Evolutionary conservation across 2,888 invertebrate species (phyloP), one percentile per base, ranked within the genome.

Genomic region (Creontiades dilutus): DNA sequence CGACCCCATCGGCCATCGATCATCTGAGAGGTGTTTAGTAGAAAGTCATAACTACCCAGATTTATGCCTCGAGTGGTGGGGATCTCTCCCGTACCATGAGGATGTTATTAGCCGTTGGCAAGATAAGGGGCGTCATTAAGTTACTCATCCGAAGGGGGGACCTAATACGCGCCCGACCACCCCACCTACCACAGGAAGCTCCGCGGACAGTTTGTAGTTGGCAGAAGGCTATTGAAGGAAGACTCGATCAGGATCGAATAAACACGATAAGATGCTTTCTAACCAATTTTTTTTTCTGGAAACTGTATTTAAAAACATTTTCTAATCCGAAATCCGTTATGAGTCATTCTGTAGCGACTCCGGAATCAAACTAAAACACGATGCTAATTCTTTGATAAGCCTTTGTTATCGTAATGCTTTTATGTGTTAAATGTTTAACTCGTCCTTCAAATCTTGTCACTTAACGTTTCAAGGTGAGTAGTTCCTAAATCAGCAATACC

Each of bases 1-100:
- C 68, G 68, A n/a, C n/a, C 19, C 61, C 27, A 7, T 19, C 68
- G 5, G 19, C 12, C 5, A 12, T 19, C 12, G 19, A 19, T 68
- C 68, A 68, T 68, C 68, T 12, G 23, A 68, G 57, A 57, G 68
- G 68, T 68, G 68, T 68, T 68, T 68, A 68, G 27, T 68, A 68
- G 68, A 68, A 68, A 68, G 68, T 19, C 23, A 68, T 68, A 68
- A 68, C 68, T 23, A 23, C 19, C 19, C 23, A 68, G 68, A 68
- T 68, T 68, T 68, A 68, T 68, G 68, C 23, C 23, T 9, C 3
- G 68, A 23, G 23, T 37, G 37, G 37, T 4, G 7, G 68, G 68
- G 12, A 5, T 9, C 3, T 11, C 19, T 11, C 61, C 61, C 61
- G 23, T 2, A 68, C 23, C 68, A 68, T 23, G 0, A 68, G 68